A percentile compares a stretch with the other conserved stretches of the same genome.
These are phyloP conservation scores for Leucozona laternaria DNA, from an alignment of 2,888 invertebrate genomes.

Conservation along the genomic window DNA sequence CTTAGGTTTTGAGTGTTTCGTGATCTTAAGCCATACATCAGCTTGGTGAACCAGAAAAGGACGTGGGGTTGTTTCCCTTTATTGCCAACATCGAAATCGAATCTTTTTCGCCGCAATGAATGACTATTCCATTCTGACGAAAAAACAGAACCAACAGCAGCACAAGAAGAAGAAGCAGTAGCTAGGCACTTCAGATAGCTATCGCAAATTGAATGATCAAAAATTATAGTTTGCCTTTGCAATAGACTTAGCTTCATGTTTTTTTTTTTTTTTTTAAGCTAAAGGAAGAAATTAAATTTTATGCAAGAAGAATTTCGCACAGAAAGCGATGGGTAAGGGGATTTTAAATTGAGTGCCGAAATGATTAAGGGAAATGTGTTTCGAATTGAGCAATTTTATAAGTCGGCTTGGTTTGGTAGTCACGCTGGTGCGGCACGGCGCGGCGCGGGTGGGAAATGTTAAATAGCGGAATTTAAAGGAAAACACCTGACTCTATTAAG, in stretches of 20 bases:
- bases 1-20: slow-evolving; percentile 66
- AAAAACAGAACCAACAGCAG: not conserved
- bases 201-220: slow-evolving; percentile 72
- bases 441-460: slow-evolving; percentile 5
- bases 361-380: slow-evolving; percentile 65
- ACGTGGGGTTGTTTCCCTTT: slow-evolving; percentile 58
- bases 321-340: slow-evolving; percentile 1
- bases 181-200: slow-evolving; percentile 37
- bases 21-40: slow-evolving; percentile 68
- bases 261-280: not conserved
- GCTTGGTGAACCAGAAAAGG: slow-evolving; percentile 40
- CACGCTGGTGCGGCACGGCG: no score
- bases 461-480: slow-evolving; percentile 8
- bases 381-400: slow-evolving; percentile 63
- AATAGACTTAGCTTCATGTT: slow-evolving; percentile 23
- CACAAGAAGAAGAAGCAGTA: slow-evolving; percentile 8
- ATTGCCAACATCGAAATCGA: slow-evolving; percentile 55
- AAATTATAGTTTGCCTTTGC: slow-evolving; percentile 56
- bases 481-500: slow-evolving; percentile 41
- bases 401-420: not conserved
- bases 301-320: slow-evolving; percentile 12
- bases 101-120: slow-evolving; percentile 40
- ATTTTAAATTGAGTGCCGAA: slow-evolving; percentile 66
- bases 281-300: slow-evolving; percentile 40
- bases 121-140: slow-evolving; percentile 29